phyloP scores from a whole-genome alignment of 2,113 vertebrate genomes.

The Paraplagusia blochii region DNA sequence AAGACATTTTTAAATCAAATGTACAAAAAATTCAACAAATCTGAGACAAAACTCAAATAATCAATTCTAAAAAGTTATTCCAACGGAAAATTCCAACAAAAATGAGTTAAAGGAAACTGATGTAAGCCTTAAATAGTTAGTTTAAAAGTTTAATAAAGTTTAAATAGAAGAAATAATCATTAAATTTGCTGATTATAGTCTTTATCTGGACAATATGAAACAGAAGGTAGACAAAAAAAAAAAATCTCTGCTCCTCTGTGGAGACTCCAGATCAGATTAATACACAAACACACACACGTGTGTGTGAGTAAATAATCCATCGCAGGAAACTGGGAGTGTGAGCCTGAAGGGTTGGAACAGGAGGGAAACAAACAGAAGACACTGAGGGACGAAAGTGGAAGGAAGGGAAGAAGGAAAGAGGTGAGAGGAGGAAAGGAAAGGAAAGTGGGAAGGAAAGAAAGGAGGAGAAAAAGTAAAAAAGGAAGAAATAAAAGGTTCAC shows the following conservation, averaged over 20 bases:
- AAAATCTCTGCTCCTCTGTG: neutral
- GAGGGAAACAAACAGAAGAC: slow-evolving; percentile 40
- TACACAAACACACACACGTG: slow-evolving; percentile 19
- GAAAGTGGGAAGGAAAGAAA: neutral
- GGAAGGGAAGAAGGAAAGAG: slow-evolving; percentile 2
- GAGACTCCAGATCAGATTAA: slow-evolving; percentile 1
- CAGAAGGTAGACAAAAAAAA: no score
- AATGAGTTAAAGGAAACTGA: no score
- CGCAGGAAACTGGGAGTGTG: slow-evolving; percentile 49
- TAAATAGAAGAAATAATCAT: no score
- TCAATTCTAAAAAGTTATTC: no score
- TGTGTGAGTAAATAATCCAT: slow-evolving; percentile 48
- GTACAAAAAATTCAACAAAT: no score
- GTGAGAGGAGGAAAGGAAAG: neutral
- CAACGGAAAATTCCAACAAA: no score
- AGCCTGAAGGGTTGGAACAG: slow-evolving; percentile 35
- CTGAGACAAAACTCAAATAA: no score
- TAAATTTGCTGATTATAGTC: no score
- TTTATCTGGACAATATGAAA: no score
- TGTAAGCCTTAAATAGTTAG: no score
- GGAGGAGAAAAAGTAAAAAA: neutral
- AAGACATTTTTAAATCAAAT: no score
- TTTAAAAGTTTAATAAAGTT: no score
- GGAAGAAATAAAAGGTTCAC: neutral
- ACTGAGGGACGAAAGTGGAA: neutral